phyloP scores from a whole-genome alignment of 2,888 invertebrate species.

The Noctua fimbriata region DNA sequence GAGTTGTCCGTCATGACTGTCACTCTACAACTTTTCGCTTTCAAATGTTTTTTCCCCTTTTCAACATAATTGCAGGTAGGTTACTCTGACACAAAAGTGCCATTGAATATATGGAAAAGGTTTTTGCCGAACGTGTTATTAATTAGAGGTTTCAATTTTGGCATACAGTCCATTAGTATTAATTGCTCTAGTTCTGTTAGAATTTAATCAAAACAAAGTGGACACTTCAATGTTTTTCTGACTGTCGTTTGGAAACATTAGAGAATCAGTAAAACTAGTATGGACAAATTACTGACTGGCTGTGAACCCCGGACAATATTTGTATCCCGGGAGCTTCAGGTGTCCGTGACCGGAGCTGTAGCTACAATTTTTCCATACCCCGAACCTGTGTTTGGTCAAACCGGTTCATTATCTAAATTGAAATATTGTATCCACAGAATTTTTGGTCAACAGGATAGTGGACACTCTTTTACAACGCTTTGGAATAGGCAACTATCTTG shows the following conservation, averaged over 20 bases:
- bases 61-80: conserved; percentile 14
- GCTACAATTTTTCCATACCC: not conserved
- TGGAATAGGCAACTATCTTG: no score
- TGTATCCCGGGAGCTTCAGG: not conserved
- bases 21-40: not conserved
- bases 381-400: not conserved
- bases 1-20: not conserved
- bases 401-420: not conserved
- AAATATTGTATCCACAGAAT: not conserved
- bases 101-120: not conserved
- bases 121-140: not conserved
- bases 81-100: not conserved
- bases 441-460: not conserved
- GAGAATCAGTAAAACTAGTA: not conserved
- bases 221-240: not conserved
- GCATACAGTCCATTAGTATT: not conserved
- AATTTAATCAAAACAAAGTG: not conserved
- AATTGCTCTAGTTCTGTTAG: not conserved
- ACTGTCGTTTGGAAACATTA: not conserved
- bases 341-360: not conserved
- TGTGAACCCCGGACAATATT: not conserved
- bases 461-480: no score
- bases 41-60: not conserved
- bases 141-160: conserved; percentile 5
- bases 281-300: not conserved